A percentile compares a stretch with the other conserved stretches of the same genome.
phyloP scores from a whole-genome alignment of 2,797 vertebrate genomes.

The Orestias chungarensis region DNA sequence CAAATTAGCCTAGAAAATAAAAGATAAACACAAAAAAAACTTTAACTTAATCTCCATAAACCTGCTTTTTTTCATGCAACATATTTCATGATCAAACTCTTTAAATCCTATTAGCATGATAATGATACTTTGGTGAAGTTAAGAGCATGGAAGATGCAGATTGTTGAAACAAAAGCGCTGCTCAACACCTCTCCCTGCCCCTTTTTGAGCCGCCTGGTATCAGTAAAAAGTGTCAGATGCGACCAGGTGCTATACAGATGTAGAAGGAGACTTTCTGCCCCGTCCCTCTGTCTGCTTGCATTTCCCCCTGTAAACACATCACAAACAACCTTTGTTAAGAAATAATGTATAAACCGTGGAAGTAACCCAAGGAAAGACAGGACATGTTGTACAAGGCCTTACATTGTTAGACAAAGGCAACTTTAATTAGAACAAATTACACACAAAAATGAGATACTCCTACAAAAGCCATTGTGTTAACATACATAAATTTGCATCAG shows the following conservation, averaged over 20 bases:
- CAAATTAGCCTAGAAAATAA: too few species aligned
- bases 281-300: neutral
- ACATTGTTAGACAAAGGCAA: conserved; percentile 81
- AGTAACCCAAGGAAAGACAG: conserved; percentile 30
- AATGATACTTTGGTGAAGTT: neutral
- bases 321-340: neutral
- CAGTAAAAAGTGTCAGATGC: neutral
- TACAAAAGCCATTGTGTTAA: conserved; percentile 87
- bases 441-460: conserved; percentile 90
- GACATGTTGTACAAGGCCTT: conserved; percentile 65
- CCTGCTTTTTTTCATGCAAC: neutral
- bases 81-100: neutral
- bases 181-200: neutral
- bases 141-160: neutral
- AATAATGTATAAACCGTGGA: neutral
- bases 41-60: neutral
- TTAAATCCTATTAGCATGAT: neutral
- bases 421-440: conserved; percentile 94
- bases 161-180: neutral
- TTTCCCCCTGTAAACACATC: neutral
- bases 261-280: neutral
- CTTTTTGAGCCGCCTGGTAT: neutral
- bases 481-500: conserved; percentile 87
- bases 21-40: too few species aligned
- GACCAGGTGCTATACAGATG: neutral